Evolutionary conservation across 2,797 vertebrate species (phyloP).

Genomic region (Gymnothorax javanicus): DNA sequence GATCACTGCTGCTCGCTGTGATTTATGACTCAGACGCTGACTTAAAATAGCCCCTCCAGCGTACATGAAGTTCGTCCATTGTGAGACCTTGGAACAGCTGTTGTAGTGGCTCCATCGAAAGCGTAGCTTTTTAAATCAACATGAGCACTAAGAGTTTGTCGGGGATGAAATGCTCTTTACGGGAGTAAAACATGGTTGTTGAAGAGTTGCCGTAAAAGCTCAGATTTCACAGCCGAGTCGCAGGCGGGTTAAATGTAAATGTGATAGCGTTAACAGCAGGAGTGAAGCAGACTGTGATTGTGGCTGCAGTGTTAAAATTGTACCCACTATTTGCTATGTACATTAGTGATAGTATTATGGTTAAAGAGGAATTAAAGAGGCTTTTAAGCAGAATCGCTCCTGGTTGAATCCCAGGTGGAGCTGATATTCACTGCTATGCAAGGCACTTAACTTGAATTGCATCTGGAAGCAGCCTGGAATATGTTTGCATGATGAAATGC

Average conservation of each 20-base stretch:
- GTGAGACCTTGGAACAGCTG: background rate
- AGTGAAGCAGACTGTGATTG: background rate
- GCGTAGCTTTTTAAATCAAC: background rate
- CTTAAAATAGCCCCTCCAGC: background rate
- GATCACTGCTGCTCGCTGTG: background rate
- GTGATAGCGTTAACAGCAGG: background rate
- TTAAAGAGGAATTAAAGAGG: background rate
- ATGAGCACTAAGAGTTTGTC: background rate
- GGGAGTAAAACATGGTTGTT: background rate
- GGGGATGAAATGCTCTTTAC: background rate
- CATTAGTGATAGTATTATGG: background rate
- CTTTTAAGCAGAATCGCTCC: background rate
- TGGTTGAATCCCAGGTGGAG: background rate
- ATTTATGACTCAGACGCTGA: slow-evolving; percentile 4
- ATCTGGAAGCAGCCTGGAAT: background rate
- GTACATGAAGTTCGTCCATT: background rate
- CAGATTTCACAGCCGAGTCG: background rate
- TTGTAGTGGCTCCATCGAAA: background rate
- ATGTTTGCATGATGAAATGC: background rate
- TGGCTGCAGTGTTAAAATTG: background rate
- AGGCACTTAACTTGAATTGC: slow-evolving; percentile 14
- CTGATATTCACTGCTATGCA: background rate
- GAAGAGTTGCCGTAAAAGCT: background rate
- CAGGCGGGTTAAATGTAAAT: background rate
- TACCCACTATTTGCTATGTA: background rate